Percentiles rank a stretch among this genome's conserved stretches.
These are phyloP conservation scores for Oscheius sp. DNA, from an alignment of 2,888 invertebrate species.

Conservation along the genomic window DNA sequence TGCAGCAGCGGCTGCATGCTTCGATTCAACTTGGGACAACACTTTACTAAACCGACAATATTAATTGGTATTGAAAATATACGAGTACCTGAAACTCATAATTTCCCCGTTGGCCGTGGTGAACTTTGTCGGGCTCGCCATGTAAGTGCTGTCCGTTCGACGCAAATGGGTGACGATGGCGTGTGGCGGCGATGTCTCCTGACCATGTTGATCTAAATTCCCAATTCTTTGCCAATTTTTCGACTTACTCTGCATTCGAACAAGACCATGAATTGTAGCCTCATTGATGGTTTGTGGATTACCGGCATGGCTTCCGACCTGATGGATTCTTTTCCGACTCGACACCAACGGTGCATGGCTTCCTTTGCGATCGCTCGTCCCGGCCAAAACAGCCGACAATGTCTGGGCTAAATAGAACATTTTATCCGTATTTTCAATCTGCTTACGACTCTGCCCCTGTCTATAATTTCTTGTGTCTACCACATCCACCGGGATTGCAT, in stretches of 20 bases:
- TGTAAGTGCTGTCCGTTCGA: conserved; percentile 42
- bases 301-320: conserved; percentile 18
- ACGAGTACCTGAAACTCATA: conserved; percentile 51
- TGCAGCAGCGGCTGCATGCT: conserved; percentile 24
- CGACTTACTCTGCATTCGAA: conserved; percentile 6
- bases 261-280: conserved; percentile 15
- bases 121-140: conserved; percentile 61
- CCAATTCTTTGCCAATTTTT: not conserved
- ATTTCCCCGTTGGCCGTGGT: conserved; percentile 55
- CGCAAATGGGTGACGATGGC: conserved; percentile 42
- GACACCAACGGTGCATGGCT: conserved; percentile 57
- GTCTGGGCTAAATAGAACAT: conserved; percentile 32
- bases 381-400: conserved; percentile 28
- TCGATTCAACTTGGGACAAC: conserved; percentile 36
- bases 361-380: not conserved
- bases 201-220: not conserved
- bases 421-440: not conserved
- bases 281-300: conserved; percentile 9
- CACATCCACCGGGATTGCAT: conserved; percentile 31
- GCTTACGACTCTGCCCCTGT: not conserved
- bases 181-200: conserved; percentile 46
- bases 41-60: conserved; percentile 35
- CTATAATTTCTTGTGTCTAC: conserved; percentile 9
- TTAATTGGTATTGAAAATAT: not conserved
- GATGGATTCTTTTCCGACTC: conserved; percentile 47